Percentiles rank a stretch among this genome's conserved stretches.
phyloP scores from a whole-genome alignment of 1,140 invertebrate genomes.

The Marisa cornuarietis region DNA sequence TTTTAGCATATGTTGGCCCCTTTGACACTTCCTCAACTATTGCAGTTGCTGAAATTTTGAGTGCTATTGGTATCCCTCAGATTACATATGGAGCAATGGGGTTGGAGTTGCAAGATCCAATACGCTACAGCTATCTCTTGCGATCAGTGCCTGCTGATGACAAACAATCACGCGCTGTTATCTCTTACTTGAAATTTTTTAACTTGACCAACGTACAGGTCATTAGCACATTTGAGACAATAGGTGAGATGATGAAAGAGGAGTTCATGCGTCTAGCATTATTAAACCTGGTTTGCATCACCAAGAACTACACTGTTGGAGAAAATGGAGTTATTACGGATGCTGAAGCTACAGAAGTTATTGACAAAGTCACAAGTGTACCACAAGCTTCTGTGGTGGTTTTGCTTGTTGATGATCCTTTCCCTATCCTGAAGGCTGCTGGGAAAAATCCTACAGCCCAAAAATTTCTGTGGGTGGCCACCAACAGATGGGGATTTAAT shows the following conservation, averaged over 20 bases:
- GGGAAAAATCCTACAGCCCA: conserved; percentile 64
- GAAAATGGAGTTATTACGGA: conserved; percentile 26
- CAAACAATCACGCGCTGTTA: conserved; percentile 81
- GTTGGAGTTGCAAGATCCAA: conserved; percentile 58
- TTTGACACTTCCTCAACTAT: conserved; percentile 74
- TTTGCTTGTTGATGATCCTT: conserved; percentile 79
- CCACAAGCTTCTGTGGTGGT: conserved; percentile 74
- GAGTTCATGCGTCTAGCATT: conserved; percentile 54
- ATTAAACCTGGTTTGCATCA: conserved; percentile 57
- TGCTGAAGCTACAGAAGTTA: not conserved
- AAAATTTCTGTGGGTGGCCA: conserved; percentile 77
- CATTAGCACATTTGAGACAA: conserved; percentile 49
- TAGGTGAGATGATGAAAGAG: conserved; percentile 46
- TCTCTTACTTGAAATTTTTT: conserved; percentile 59
- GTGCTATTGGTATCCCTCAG: conserved; percentile 77
- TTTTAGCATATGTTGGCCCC: conserved; percentile 59
- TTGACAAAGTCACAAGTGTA: conserved; percentile 56
- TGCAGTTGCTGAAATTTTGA: conserved; percentile 75
- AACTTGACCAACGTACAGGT: conserved; percentile 55
- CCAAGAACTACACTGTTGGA: conserved; percentile 49
- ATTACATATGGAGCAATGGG: conserved; percentile 73
- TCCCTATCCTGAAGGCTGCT: conserved; percentile 71
- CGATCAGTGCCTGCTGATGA: conserved; percentile 85
- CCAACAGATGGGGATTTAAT: conserved; percentile 82
- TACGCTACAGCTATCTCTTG: conserved; percentile 77